phyloP scores from a whole-genome alignment of 2,797 vertebrate genomes.

The Poecile montanus region DNA sequence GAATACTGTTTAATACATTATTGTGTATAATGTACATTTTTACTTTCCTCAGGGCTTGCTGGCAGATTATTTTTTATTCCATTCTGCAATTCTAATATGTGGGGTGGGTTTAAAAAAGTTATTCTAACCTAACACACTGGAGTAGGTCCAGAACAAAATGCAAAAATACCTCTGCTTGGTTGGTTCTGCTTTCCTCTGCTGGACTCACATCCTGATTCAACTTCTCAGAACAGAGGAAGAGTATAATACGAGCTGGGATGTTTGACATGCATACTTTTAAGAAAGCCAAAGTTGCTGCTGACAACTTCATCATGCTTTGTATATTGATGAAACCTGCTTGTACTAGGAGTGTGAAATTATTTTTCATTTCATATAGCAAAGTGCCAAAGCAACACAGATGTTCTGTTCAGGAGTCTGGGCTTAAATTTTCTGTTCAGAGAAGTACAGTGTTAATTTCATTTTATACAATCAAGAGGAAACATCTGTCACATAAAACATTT shows the following conservation, averaged over 20 bases:
- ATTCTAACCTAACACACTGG: rapidly evolving
- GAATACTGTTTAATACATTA: neutral
- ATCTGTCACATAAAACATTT: neutral
- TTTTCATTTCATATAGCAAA: conserved; percentile 30
- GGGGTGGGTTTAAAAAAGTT: neutral
- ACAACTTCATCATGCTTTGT: neutral
- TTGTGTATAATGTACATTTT: neutral
- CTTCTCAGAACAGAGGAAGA: neutral
- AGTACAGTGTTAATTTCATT: neutral
- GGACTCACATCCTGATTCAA: neutral
- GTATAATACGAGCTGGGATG: neutral
- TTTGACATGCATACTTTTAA: neutral
- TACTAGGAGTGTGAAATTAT: conserved; percentile 16
- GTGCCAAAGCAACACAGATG: conserved; percentile 55
- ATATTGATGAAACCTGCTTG: conserved; percentile 25
- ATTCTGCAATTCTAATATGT: neutral
- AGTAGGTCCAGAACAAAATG: neutral
- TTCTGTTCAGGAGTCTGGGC: conserved; percentile 5
- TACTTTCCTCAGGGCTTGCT: neutral
- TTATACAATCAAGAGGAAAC: neutral
- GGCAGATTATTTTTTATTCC: neutral
- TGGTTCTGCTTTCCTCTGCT: neutral
- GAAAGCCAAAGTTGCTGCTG: conserved; percentile 15
- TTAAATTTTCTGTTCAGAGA: neutral
- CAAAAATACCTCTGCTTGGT: neutral